These are phyloP conservation scores for Carassius auratus DNA, from an alignment of 2,113 vertebrate species.

Conservation along the genomic window DNA sequence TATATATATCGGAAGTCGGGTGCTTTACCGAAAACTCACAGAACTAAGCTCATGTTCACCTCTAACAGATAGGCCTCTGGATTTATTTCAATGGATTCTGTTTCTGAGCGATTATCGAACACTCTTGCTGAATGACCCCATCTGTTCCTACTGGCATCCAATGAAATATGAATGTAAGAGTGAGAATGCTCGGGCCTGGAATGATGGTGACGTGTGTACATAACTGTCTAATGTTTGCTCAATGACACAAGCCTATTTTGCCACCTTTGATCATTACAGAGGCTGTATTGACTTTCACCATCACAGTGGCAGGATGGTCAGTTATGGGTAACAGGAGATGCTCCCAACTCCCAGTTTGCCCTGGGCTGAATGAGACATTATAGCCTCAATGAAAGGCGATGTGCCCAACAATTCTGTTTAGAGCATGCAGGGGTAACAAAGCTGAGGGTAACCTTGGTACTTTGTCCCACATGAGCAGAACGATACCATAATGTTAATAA, in stretches of 20 bases:
- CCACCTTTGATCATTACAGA: conserved; percentile 29
- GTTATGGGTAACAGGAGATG: conserved; percentile 50
- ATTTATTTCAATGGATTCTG: conserved; percentile 58
- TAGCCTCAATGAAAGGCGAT: conserved; percentile 50
- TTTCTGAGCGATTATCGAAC: conserved; percentile 70
- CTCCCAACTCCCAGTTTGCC: conserved; percentile 34
- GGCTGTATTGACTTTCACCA: conserved; percentile 49
- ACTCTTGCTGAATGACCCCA: conserved; percentile 64
- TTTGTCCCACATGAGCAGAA: neutral
- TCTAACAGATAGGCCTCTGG: conserved; percentile 61
- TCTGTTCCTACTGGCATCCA: conserved; percentile 60
- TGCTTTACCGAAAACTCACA: conserved; percentile 47
- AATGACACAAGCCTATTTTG: conserved; percentile 33
- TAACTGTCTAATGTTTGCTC: conserved; percentile 38
- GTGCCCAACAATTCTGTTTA: conserved; percentile 37
- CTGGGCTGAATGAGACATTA: conserved; percentile 46
- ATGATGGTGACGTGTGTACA: conserved; percentile 12
- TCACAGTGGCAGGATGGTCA: conserved; percentile 28
- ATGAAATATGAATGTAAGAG: conserved; percentile 17
- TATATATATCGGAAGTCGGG: conserved; percentile 12
- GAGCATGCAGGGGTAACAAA: conserved; percentile 25
- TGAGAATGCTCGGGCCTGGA: neutral
- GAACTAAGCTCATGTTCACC: conserved; percentile 69
- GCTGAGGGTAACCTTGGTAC: conserved; percentile 45
- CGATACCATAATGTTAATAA: neutral